Conservation (phyloP, 30 jellyfish, hydroid and myxozoan species). For the Aurelia aurita complex sp. Pacific region DNA sequence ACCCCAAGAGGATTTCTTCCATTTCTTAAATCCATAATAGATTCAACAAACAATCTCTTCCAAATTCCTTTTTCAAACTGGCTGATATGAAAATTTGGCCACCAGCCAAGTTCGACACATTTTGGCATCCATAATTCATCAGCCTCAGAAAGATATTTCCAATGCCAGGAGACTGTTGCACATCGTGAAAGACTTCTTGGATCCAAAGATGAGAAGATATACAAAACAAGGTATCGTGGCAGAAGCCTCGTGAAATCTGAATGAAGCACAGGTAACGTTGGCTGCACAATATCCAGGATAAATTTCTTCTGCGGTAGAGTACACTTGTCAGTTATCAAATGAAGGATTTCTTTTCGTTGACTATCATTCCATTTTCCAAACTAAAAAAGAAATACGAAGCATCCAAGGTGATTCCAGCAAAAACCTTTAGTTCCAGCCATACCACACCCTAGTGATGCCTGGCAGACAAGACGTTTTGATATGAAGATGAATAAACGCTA, state of each 20-base stretch:
- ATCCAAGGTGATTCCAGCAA: too few species aligned
- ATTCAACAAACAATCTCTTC: slow-evolving; percentile 13
- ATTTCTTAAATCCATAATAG: slow-evolving; percentile 4
- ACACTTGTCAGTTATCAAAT: background rate
- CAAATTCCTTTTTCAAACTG: slow-evolving; percentile 15
- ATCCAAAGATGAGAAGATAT: slow-evolving; percentile 8
- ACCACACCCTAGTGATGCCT: too few species aligned
- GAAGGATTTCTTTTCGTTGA: slow-evolving; percentile 15
- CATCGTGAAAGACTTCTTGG: slow-evolving; percentile 26
- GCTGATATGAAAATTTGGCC: slow-evolving; percentile 14
- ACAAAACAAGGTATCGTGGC: slow-evolving; percentile 2
- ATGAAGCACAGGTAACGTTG: too few species aligned
- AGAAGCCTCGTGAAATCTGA: background rate
- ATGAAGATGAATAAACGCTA: too few species aligned
- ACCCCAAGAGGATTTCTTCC: slow-evolving; percentile 12
- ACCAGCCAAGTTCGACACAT: slow-evolving; percentile 18
- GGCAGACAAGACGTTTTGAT: too few species aligned
- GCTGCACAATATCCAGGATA: too few species aligned
- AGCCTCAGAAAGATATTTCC: background rate
- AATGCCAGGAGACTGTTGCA: slow-evolving; percentile 17
- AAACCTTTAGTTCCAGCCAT: too few species aligned
- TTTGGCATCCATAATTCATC: slow-evolving; percentile 27
- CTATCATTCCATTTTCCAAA: slow-evolving; percentile 20
- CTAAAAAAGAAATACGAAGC: background rate
- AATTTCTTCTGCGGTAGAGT: background rate